A percentile compares a stretch with the other conserved stretches of the same genome.
These are phyloP conservation scores for Drosophila infuscata DNA, from an alignment of 2,888 invertebrate genomes.

Conservation along the genomic window DNA sequence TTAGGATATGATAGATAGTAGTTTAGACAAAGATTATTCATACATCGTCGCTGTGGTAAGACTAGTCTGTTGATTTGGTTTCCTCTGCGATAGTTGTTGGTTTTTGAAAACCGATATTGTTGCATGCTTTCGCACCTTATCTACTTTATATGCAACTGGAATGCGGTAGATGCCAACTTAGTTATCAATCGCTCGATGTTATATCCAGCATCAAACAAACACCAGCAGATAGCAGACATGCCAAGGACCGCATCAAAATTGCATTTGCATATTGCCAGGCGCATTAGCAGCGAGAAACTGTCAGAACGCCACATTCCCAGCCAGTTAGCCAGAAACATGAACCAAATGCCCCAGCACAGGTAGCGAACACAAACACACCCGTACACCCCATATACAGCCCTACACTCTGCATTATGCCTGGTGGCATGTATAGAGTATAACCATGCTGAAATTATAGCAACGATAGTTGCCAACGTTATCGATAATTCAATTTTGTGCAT, in stretches of 20 bases:
- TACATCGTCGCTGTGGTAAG: background rate
- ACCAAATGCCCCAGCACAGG: constrained; percentile 30
- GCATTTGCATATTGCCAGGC: constrained; percentile 69
- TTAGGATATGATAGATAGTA: background rate
- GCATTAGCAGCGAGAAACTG: constrained; percentile 40
- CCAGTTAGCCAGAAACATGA: constrained; percentile 24
- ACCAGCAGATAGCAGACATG: constrained; percentile 17
- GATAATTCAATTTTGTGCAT: constrained; percentile 82
- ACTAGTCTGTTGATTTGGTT: background rate
- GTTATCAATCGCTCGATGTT: constrained; percentile 41
- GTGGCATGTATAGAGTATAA: constrained; percentile 46
- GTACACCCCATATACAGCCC: background rate
- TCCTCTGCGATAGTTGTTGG: background rate
- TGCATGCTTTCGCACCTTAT: background rate
- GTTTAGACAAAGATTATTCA: background rate
- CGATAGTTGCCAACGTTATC: constrained; percentile 72
- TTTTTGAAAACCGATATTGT: background rate
- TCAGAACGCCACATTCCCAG: constrained; percentile 10
- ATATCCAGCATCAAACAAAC: constrained; percentile 34
- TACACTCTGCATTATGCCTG: background rate
- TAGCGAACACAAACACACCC: background rate
- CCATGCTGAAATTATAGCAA: constrained; percentile 78
- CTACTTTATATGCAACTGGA: background rate
- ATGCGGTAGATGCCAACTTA: constrained; percentile 23
- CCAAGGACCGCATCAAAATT: constrained; percentile 55